These are phyloP conservation scores for Chaenocephalus aceratus DNA, from an alignment of 2,113 vertebrate species.

Conservation along the genomic window DNA sequence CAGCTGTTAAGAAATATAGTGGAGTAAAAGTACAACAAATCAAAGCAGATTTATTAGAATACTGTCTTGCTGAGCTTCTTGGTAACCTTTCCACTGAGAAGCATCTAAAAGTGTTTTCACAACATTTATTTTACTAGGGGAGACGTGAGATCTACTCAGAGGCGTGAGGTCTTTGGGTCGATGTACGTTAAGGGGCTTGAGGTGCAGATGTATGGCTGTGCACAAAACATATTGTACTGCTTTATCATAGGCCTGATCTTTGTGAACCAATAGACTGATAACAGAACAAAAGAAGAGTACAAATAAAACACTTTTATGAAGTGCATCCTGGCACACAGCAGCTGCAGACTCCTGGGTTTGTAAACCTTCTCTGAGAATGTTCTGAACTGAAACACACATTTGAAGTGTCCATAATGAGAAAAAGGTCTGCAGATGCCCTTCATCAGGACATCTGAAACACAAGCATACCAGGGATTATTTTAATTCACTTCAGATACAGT, in stretches of 20 bases:
- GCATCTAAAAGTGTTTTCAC: slow-evolving; percentile 20
- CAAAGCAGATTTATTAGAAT: neutral
- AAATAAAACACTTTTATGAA: slow-evolving; percentile 17
- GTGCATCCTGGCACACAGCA: slow-evolving; percentile 13
- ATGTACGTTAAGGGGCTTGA: slow-evolving; percentile 46
- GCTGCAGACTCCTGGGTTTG: slow-evolving; percentile 24
- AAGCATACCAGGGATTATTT: neutral
- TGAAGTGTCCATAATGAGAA: slow-evolving; percentile 30
- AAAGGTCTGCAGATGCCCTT: slow-evolving; percentile 8
- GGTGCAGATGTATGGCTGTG: slow-evolving; percentile 33
- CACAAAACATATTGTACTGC: neutral
- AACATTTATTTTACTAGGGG: slow-evolving; percentile 32
- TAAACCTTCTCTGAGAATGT: slow-evolving; percentile 11
- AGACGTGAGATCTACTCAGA: slow-evolving; percentile 21
- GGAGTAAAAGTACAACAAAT: no score
- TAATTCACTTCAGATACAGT: no score
- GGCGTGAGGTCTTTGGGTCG: slow-evolving; percentile 33
- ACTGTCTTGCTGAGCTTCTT: neutral
- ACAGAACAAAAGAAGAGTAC: neutral
- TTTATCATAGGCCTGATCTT: slow-evolving; percentile 4
- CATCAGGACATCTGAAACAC: slow-evolving; percentile 1
- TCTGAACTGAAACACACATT: slow-evolving; percentile 38
- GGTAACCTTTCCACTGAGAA: slow-evolving; percentile 24
- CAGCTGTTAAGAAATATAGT: no score
- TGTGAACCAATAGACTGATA: slow-evolving; percentile 4